Percentiles rank a stretch among this genome's conserved stretches.
These are phyloP conservation scores for Lottia scabra DNA, from an alignment of 2,888 invertebrate species.

Conservation along the genomic window DNA sequence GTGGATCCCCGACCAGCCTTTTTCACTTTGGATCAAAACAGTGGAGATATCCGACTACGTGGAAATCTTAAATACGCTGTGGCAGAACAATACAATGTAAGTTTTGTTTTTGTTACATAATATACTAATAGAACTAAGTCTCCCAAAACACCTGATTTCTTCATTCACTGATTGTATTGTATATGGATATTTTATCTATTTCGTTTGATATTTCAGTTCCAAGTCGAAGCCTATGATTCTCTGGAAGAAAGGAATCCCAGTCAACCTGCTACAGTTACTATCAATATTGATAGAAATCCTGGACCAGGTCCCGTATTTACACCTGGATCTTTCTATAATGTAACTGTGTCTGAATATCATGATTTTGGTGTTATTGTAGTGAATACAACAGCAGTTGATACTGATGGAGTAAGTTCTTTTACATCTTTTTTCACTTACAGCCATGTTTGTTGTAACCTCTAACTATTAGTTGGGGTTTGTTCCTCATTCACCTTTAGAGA, in stretches of 20 bases:
- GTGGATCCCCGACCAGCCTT: neutral
- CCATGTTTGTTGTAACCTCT: too few species aligned
- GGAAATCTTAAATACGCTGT: neutral
- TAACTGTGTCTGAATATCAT: neutral
- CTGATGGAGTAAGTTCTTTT: conserved; percentile 19
- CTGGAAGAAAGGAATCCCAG: neutral
- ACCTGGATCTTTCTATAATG: neutral
- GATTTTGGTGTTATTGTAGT: neutral
- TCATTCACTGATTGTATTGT: too few species aligned
- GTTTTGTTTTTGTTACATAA: neutral
- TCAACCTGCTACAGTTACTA: neutral
- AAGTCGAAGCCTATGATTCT: conserved; percentile 26
- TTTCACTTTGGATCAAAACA: neutral
- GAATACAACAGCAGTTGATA: neutral
- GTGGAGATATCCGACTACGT: neutral
- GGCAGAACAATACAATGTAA: neutral
- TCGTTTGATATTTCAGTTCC: conserved; percentile 31
- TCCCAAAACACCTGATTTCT: too few species aligned
- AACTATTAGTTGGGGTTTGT: too few species aligned
- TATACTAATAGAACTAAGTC: too few species aligned
- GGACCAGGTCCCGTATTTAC: neutral
- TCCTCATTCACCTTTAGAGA: too few species aligned
- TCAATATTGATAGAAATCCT: neutral
- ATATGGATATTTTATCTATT: neutral
- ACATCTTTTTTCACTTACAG: too few species aligned